Percentiles rank a stretch among this genome's conserved stretches.
Evolutionary conservation across 1,140 invertebrate species (phyloP).

Genomic region (Megathymus violae): DNA sequence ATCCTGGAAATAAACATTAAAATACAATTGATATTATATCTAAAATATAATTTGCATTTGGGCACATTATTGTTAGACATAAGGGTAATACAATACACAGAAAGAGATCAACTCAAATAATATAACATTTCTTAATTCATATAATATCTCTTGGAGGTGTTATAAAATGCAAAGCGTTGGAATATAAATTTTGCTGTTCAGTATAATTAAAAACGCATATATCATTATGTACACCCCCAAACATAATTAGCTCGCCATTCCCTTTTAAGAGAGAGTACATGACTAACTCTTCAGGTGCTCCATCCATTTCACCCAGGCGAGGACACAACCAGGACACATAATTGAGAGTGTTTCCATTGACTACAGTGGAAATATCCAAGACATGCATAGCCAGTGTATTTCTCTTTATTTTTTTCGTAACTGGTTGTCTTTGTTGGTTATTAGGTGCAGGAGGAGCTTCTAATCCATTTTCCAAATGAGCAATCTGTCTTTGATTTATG

Average conservation of each 20-base stretch:
- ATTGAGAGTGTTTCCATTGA: constrained; percentile 85
- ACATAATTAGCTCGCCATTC: constrained; percentile 96
- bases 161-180: constrained; percentile 92
- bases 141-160: constrained; percentile 89
- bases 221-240: constrained; percentile 96
- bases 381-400: constrained; percentile 92
- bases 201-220: constrained; percentile 79
- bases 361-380: constrained; percentile 91
- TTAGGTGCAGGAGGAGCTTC: constrained; percentile 56
- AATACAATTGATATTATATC: neutral
- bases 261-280: constrained; percentile 95
- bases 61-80: neutral
- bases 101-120: constrained; percentile 13
- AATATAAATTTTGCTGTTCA: constrained; percentile 86
- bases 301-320: constrained; percentile 85
- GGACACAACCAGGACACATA: constrained; percentile 91
- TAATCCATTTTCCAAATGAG: constrained; percentile 73
- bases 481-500: constrained; percentile 77
- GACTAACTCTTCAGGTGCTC: constrained; percentile 94
- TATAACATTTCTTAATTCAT: constrained; percentile 64
- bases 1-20: neutral
- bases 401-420: constrained; percentile 79
- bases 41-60: neutral
- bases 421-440: constrained; percentile 59
- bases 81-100: neutral